phyloP scores from a whole-genome alignment of 2,888 invertebrate species.

The Hirtodrosophila duncani region DNA sequence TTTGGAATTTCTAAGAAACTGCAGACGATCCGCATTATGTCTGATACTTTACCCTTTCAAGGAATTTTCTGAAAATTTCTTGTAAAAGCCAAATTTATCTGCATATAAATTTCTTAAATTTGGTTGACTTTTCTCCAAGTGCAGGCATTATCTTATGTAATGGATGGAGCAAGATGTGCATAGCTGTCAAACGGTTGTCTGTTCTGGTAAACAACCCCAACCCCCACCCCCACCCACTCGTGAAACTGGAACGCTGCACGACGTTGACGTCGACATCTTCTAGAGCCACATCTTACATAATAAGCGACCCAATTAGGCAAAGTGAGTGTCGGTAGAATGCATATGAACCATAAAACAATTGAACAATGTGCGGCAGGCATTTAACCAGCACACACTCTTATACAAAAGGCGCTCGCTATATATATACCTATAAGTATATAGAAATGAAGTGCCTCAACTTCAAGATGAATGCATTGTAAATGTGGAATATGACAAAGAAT shows the following conservation, averaged over 20 bases:
- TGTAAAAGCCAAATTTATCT: too few relatives aligned
- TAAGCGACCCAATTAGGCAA: slow-evolving; percentile 76
- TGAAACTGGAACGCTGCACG: slow-evolving; percentile 60
- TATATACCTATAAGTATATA: background rate
- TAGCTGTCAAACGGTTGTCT: slow-evolving; percentile 68
- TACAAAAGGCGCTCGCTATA: slow-evolving; percentile 31
- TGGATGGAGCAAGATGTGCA: background rate
- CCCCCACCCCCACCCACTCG: slow-evolving; percentile 15
- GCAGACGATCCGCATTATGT: too few relatives aligned
- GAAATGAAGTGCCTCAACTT: too few relatives aligned
- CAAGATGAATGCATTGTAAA: too few relatives aligned
- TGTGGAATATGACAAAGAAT: too few relatives aligned
- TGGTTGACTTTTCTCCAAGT: too few relatives aligned
- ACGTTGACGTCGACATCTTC: slow-evolving; percentile 19
- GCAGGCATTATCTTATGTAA: too few relatives aligned
- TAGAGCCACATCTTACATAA: slow-evolving; percentile 51
- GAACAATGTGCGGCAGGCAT: slow-evolving; percentile 60
- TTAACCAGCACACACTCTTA: slow-evolving; percentile 41
- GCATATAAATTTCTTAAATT: too few relatives aligned
- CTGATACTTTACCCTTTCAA: too few relatives aligned
- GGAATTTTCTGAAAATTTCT: too few relatives aligned
- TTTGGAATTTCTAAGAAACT: too few relatives aligned
- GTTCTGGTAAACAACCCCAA: slow-evolving; percentile 22
- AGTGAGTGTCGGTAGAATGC: slow-evolving; percentile 67
- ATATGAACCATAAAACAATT: slow-evolving; percentile 73